phyloP scores from a whole-genome alignment of 2,888 invertebrate genomes.

The Drosophila dives region DNA sequence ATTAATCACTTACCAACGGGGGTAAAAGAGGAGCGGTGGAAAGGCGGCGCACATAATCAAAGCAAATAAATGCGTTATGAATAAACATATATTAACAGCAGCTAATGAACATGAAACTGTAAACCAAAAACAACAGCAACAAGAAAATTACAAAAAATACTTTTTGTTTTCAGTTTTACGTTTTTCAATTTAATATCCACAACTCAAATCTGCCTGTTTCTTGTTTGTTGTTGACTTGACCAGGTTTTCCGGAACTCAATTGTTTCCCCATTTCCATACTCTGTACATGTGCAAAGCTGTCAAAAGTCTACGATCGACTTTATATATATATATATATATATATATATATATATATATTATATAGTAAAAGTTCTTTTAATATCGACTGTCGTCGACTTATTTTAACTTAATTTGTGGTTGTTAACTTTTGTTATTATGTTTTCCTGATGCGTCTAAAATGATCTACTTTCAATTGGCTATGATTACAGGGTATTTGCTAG shows the following conservation, averaged over 20 bases:
- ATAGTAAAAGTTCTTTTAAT: background rate
- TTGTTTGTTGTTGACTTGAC: conserved; percentile 35
- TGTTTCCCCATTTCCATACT: conserved; percentile 56
- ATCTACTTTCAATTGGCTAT: background rate
- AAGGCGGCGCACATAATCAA: conserved; percentile 24
- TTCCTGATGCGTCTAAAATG: background rate
- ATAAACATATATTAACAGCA: conserved; percentile 29
- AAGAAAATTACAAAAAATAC: conserved; percentile 12
- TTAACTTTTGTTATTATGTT: background rate
- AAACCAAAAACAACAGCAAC: background rate
- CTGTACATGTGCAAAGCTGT: background rate
- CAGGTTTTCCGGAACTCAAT: conserved; percentile 70
- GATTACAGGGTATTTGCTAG: conserved; percentile 31
- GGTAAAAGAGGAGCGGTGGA: conserved; percentile 28
- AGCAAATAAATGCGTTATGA: conserved; percentile 25
- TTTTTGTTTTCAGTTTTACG: conserved; percentile 22
- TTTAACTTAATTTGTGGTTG: background rate
- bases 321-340: background rate
- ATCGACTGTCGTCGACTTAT: background rate
- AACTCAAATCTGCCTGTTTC: conserved; percentile 20
- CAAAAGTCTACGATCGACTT: background rate
- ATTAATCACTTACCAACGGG: conserved; percentile 40
- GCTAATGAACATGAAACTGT: conserved; percentile 26
- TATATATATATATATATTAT: background rate
- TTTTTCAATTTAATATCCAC: background rate